Percentiles rank a stretch among this genome's conserved stretches.
phyloP scores from a whole-genome alignment of 2,888 invertebrate genomes.

The Scaptomyza parva region DNA sequence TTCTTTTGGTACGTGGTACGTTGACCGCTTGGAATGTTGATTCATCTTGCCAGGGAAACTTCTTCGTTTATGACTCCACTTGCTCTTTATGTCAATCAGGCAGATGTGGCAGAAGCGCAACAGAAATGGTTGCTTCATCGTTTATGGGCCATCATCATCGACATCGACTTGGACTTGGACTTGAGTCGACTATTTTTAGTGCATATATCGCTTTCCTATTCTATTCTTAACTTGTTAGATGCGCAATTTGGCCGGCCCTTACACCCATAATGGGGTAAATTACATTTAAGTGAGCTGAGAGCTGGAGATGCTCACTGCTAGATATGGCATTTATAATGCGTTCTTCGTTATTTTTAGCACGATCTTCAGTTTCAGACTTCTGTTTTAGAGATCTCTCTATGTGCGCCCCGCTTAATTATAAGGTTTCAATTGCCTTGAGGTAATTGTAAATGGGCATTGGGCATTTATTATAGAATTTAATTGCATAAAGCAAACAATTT shows the following conservation, averaged over 20 bases:
- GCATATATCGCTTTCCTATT: constrained; percentile 73
- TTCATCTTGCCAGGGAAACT: constrained; percentile 69
- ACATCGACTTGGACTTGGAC: too few relatives aligned
- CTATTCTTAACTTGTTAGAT: constrained; percentile 80
- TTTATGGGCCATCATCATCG: constrained; percentile 78
- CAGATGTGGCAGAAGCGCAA: constrained; percentile 33
- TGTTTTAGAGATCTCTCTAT: constrained; percentile 44
- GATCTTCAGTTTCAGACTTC: constrained; percentile 58
- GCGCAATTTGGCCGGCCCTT: constrained; percentile 60
- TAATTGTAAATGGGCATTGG: constrained; percentile 52
- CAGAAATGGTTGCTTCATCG: constrained; percentile 45
- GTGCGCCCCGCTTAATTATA: constrained; percentile 63
- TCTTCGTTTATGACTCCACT: constrained; percentile 71
- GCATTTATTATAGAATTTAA: constrained; percentile 68
- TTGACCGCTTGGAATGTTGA: constrained; percentile 82
- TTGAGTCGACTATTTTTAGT: constrained; percentile 73
- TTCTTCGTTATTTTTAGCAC: constrained; percentile 77
- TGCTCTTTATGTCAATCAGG: constrained; percentile 77
- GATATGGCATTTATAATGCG: constrained; percentile 66
- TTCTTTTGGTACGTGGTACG: constrained; percentile 71
- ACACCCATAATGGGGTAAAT: constrained; percentile 76
- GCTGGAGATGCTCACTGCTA: too few relatives aligned
- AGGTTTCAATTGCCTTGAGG: constrained; percentile 45
- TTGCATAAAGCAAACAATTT: constrained; percentile 47
- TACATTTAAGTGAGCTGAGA: constrained; percentile 78